phyloP scores from a whole-genome alignment of 2,113 vertebrate genomes.

The chimpanzee (Pan troglodytes) region NHGRI_mPanTro3-v2.1_pri NC_072412.2:101778501-101779000 shows the following conservation, averaged over 20 bases:
- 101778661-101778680: background rate
- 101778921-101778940: background rate
- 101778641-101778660: background rate
- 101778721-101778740: background rate
- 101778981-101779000: background rate
- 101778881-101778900: background rate
- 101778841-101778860: background rate
- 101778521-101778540: background rate
- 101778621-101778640: background rate
- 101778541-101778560: background rate
- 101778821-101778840: background rate
- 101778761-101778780: background rate
- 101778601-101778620: background rate
- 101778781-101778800: background rate
- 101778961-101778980: background rate
- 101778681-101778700: background rate
- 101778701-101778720: background rate
- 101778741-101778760: background rate
- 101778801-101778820: background rate
- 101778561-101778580: background rate
- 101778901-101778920: background rate
- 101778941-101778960: background rate
- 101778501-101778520: background rate
- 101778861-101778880: background rate
- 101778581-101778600: background rate